Base-by-base conservation (phyloP, 2,888 invertebrate species). In the Rhaphigaster nebulosa region DNA sequence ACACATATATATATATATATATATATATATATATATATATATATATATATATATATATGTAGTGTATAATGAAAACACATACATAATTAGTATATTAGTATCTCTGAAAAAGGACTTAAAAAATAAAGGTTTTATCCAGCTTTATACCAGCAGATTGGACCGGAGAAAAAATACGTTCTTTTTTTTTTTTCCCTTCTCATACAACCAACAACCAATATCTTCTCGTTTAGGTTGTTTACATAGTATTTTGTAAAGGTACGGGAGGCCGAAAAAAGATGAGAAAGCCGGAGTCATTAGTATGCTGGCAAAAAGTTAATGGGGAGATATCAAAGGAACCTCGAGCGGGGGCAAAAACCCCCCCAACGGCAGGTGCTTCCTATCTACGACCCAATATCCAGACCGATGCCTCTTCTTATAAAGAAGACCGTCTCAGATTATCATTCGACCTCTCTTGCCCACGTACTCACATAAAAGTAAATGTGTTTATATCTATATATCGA, bases 241-340 rank as follows among this genome's bases (percentile, higher is more conserved):
- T 84, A 84, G 84, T 84, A 84, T 84, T 84, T 84, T 84, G 84
- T 45, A 84, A 84, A 84, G 84, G 70, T 76, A 38, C 70, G 38
- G 70, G 20, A 76, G 84, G 84, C 84, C 84, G 84, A 84, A 84
- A 84, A 84, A 84, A 84, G 84, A 84, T 41, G 84, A 84, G 84
- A 84, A 50, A 84, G 84, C 45, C 45, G 84, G 45, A 84, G 84
- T 84, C 84, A 84, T 84, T 84, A 84, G 84, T 50, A 84, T 84
- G 84, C 84, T 84, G 84, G 84, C 84, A 84, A 84, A 84, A 84
- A 84, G 84, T 84, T 84, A 84, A 84, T 84, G 84, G 84, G 84
- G 84, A 50, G 84, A 50, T 84, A 84, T 84, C 84, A 84, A 84
- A 84, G 84, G 84, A 50, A 26, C 84, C 84, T 45, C 45, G 12